These are phyloP conservation scores for Meandrina meandrites DNA, from an alignment of 92 coral and sea anemone species.

Conservation along the genomic window DNA sequence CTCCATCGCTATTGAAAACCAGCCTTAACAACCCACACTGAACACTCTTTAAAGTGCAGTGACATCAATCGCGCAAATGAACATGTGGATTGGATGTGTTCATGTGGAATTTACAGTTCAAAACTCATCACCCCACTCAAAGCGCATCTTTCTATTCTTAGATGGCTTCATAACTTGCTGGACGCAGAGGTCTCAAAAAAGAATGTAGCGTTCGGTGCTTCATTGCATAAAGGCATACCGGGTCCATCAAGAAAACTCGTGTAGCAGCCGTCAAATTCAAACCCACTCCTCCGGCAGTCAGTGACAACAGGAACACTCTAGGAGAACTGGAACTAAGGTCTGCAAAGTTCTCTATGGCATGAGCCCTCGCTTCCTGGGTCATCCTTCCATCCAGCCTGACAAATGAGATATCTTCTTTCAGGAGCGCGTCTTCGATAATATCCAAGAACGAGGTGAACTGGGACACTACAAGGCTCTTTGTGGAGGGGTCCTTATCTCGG, in stretches of 20 bases:
- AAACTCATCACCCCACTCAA: too few species aligned
- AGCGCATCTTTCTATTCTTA: too few species aligned
- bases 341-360: slow-evolving; percentile 69
- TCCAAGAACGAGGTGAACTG: slow-evolving; percentile 87
- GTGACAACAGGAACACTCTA: slow-evolving; percentile 75
- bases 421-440: slow-evolving; percentile 64
- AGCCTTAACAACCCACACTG: too few species aligned
- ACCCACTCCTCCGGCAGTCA: slow-evolving; percentile 89
- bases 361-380: slow-evolving; percentile 72
- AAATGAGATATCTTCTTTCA: slow-evolving; percentile 52
- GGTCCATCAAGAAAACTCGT: slow-evolving; percentile 84
- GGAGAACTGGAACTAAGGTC: slow-evolving; percentile 60
- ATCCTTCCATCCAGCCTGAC: slow-evolving; percentile 85
- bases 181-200: too few species aligned
- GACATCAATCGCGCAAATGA: too few species aligned
- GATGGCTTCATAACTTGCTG: too few species aligned
- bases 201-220: too few species aligned
- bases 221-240: slow-evolving; percentile 54
- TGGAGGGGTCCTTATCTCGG: slow-evolving; percentile 73
- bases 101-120: too few species aligned
- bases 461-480: slow-evolving; percentile 81
- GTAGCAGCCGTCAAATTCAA: slow-evolving; percentile 84
- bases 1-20: too few species aligned
- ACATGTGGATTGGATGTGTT: too few species aligned
- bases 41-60: too few species aligned